These are phyloP conservation scores for Acanthosepion pharaonis DNA, from an alignment of 2,888 invertebrate species.

Conservation along the genomic window DNA sequence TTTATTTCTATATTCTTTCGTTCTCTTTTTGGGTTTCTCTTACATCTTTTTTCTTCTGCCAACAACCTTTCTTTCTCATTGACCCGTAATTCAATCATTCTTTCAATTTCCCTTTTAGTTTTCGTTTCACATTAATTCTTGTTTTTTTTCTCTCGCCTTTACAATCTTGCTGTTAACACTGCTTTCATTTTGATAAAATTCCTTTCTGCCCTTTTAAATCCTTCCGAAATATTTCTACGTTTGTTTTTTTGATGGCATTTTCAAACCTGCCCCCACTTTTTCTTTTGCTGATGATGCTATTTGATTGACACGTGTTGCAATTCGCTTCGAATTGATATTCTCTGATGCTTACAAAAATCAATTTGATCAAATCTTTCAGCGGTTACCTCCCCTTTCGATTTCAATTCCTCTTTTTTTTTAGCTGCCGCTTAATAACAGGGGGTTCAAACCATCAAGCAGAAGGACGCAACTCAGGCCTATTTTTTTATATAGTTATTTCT, in stretches of 20 bases:
- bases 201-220: background rate
- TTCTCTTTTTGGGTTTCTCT: too few species aligned
- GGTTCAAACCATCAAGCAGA: background rate
- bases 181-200: background rate
- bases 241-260: background rate
- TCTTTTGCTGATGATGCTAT: background rate
- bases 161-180: background rate
- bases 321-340: background rate
- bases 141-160: background rate
- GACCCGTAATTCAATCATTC: too few species aligned
- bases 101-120: too few species aligned
- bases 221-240: background rate
- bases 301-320: background rate
- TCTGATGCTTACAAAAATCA: background rate
- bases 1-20: too few species aligned
- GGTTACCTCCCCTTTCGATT: background rate
- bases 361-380: background rate
- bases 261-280: background rate
- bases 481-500: background rate
- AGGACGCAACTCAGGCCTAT: background rate
- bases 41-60: too few species aligned
- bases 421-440: background rate
- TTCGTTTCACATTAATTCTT: background rate
- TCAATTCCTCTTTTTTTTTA: background rate
- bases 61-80: too few species aligned